Percentiles rank a stretch among this genome's conserved stretches.
These are phyloP conservation scores for Neria commutata DNA, from an alignment of 2,888 invertebrate species.

Conservation along the genomic window DNA sequence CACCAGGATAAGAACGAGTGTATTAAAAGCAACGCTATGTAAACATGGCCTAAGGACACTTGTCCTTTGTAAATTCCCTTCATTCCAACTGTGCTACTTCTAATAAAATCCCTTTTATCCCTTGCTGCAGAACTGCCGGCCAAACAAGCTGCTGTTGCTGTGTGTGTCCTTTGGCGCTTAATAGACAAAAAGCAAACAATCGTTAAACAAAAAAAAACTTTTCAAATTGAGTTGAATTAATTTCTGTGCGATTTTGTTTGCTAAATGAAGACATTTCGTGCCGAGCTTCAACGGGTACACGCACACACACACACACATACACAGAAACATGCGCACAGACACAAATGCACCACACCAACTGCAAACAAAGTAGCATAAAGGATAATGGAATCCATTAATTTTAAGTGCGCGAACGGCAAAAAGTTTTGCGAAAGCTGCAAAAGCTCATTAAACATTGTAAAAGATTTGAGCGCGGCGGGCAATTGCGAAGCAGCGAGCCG, in stretches of 20 bases:
- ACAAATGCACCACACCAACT: no score
- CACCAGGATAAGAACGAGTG: no score
- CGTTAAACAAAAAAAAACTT: constrained; percentile 22
- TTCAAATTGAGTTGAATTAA: constrained; percentile 23
- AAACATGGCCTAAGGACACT: constrained; percentile 4
- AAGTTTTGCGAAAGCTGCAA: no score
- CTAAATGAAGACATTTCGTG: neutral
- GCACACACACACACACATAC: no score
- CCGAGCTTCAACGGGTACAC: no score
- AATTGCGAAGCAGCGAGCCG: no score
- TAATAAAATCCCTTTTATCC: neutral
- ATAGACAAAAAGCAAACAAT: constrained; percentile 21
- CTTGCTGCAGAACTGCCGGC: neutral
- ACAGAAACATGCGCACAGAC: no score
- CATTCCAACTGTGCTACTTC: neutral
- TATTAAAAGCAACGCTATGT: neutral
- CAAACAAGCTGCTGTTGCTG: constrained; percentile 5
- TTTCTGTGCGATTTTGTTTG: constrained; percentile 5
- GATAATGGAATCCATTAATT: constrained; percentile 52
- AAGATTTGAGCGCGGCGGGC: neutral
- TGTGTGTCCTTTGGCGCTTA: neutral
- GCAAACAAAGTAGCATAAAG: constrained; percentile 18
- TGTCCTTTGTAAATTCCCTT: neutral
- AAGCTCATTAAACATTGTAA: neutral
- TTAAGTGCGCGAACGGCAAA: constrained; percentile 45